phyloP scores from a whole-genome alignment of 2,797 vertebrate genomes.

The Anomalospiza imberbis region DNA sequence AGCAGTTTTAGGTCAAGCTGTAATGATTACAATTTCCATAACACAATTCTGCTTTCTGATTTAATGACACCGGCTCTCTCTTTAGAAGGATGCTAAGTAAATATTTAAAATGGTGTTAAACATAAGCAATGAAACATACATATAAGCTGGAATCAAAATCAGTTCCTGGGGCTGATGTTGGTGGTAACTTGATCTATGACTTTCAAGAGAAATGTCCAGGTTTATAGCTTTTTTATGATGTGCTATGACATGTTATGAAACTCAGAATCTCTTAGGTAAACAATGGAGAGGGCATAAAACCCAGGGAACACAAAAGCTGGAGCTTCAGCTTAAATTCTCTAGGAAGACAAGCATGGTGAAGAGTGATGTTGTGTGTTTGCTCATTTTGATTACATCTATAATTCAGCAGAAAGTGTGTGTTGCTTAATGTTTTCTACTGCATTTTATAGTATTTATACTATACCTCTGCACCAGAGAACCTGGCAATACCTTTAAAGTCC shows the following conservation, averaged over 20 bases:
- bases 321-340: constrained; percentile 7
- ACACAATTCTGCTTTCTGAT: background rate
- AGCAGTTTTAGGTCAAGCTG: constrained; percentile 43
- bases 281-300: background rate
- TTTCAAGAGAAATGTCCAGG: background rate
- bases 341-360: constrained; percentile 6
- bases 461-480: constrained; percentile 15
- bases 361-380: constrained; percentile 53
- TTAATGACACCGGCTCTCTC: background rate
- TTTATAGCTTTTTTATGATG: constrained; percentile 5
- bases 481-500: constrained; percentile 37
- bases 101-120: background rate
- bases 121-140: background rate
- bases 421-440: constrained; percentile 59
- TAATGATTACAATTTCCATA: background rate
- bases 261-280: constrained; percentile 43
- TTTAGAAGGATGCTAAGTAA: background rate
- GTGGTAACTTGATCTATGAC: background rate
- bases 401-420: constrained; percentile 66
- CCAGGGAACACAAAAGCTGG: background rate
- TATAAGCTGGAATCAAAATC: background rate
- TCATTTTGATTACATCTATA: constrained; percentile 69
- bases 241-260: constrained; percentile 7
- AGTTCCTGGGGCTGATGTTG: background rate
- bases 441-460: constrained; percentile 32